Base-by-base conservation (phyloP, 1,140 invertebrate species). In the Pseudomyrmex concolor region DNA sequence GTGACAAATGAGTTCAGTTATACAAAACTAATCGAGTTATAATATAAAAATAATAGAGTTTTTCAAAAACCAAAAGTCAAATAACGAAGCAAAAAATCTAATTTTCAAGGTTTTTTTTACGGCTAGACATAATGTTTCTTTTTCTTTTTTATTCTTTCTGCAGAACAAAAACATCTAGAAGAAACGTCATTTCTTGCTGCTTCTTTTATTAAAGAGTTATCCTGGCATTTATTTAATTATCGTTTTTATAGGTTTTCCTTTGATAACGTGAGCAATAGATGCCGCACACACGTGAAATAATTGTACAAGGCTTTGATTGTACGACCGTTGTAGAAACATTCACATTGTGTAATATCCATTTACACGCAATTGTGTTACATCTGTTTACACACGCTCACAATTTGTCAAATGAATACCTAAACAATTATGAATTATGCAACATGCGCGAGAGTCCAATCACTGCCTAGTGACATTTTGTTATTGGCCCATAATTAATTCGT, bases 391-490 rank as follows among this genome's bases (percentile, higher is more conserved):
- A 80, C 54, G 54, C 66, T 80, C 54, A 50, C 68, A 80, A 80
- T 80, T 80, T 80, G 54, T 60, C 66, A 54, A 80, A 68, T 80
- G 76, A 80, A 80, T 80, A 80, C 76, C 76, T 22, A 68, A 78
- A 80, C 76, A 70, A 80, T 80, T 80, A 71, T 80, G 54, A 80
- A 80, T 80, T 80, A 80, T 71, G 43, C 76, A 80, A 60, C 76
- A n/a, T 48, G 64, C 9, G 22, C 66, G 15, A 34, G 34, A 60
- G 76, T 80, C 64, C 76, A 80, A 80, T 80, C 76, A 80, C 66
- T 67, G 66, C 54, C 66, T 78, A 78, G 76, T 80, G 54, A 80
- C 76, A 70, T 80, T 80, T 80, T 70, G 54, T 70, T 70, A 80
- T 80, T 80, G 76, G 43, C 8, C 22, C 76, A 71, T 80, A 80